Evolutionary conservation across 2,113 vertebrate species (phyloP), one percentile per base, ranked within the genome.

Genomic region (Regulus satrapa): DNA sequence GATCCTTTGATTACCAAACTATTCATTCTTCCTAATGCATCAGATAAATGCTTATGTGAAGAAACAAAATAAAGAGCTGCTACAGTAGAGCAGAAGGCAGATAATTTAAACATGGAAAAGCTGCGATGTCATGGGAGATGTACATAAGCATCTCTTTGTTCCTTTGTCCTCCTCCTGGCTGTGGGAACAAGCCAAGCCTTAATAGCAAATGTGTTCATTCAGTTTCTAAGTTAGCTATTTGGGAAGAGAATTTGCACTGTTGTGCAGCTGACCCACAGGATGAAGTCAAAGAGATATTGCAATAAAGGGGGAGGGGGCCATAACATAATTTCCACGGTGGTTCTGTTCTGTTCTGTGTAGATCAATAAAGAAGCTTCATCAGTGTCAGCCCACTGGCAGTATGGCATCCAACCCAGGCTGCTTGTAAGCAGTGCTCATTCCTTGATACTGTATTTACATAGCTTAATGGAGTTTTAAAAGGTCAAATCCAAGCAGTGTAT

Each of bases 381-480:
- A 20, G 66, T 73, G 72, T 67, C 81, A 68, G 45, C 36, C 40
- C 58, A 48, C 43, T 66, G 69, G 14, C 55, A 40, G 61, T 18
- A 52, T 34, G 68, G 58, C 69, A 92, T 94, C 93, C 43, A 6
- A 89, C 51, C 34, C 29, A 83, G 75, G 40, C 66, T 90, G 43
- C 94, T 92, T 96, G 73, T 87, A 88, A 96, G 91, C 89, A 95
- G 95, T 71, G 88, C 95, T 93, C 85, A 71, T 97, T 96, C 77
- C 92, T 95, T 92, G 77, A 58, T 95, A 87, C 91, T 95, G 89
- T 97, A 97, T 98, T 98, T 98, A 97, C 96, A 97, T 93, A 98
- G 96, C 89, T 98, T 97, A 98, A 98, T 98, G 84, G 95, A 94
- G 95, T 97, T 98, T 97, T 95, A 73, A 98, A 98, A 98, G 98